Evolutionary conservation across 2,888 invertebrate genomes (phyloP), one percentile per base, ranked within the genome.

Genomic region (Antheraea yamamai): DNA sequence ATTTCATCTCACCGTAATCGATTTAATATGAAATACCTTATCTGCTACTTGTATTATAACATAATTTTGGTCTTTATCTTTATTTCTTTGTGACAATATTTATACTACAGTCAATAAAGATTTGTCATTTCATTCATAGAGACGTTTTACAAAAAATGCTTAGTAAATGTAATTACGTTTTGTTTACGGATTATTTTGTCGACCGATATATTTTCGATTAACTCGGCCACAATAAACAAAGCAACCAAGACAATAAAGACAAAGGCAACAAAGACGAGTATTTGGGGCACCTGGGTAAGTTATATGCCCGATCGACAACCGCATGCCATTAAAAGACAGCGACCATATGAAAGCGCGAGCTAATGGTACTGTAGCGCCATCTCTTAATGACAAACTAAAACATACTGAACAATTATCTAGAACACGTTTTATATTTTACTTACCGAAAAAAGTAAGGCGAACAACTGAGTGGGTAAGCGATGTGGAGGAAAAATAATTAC

Each of bases 61-160:
- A 30, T 66, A 30, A 66, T 66, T 26, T 66, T 66, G 39, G 30
- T 66, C n/a, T 26, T 74, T 74, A 47, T 47, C 47, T 47, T 47
- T 47, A 47, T 47, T 47, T 47, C 47, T 47, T 47, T 47, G 47
- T 47, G 12, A 12, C 47, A 47, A 7, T 39, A 73, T 47, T 58
- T 26, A 12, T 51, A 18, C 23, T 39, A 64, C 12, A 47, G 18
- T 6, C 64, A 66, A 66, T 66, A 66, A 66, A 66, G 64, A 66
- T 66, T 66, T 30, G 64, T 16, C 16, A 4, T 66, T 66, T 66
- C 18, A 66, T 66, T 66, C 4, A 66, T 2, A 14, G 4, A 16
- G 61, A n/a, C 3, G 12, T 61, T 61, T 61, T 0, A 61, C 8
- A 12, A n/a, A 23, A n/a, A 61, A 61, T 61, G 1, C 61, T 12